phyloP scores from a whole-genome alignment of 53 echinoderm and acorn worm genomes.

The Apostichopus leukothele region DNA sequence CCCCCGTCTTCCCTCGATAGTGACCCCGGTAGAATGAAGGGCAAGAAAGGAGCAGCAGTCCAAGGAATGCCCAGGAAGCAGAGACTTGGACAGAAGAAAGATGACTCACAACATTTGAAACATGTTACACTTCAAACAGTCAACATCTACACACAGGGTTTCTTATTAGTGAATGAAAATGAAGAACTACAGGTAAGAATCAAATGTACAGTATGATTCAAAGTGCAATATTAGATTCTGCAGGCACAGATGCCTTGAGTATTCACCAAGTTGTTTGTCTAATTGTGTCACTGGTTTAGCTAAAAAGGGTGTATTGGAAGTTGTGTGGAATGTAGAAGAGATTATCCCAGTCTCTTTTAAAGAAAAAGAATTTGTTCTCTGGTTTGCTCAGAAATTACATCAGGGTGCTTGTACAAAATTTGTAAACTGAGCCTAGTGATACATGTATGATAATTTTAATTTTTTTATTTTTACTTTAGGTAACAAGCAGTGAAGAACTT shows the following conservation, averaged over 20 bases:
- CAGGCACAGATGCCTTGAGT: no score
- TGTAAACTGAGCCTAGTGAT: no score
- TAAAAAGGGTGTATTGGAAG: no score
- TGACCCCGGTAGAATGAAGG: constrained; percentile 39
- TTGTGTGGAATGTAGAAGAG: no score
- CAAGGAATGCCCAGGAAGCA: constrained; percentile 33
- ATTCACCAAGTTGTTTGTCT: no score
- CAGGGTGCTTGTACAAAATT: no score
- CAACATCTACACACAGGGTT: constrained; percentile 58
- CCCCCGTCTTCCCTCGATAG: constrained; percentile 33
- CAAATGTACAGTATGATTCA: no score
- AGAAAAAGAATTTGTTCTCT: no score
- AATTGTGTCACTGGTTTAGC: no score
- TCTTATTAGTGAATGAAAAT: constrained; percentile 83
- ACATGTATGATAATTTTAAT: neutral
- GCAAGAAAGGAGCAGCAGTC: constrained; percentile 44
- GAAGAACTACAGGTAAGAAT: constrained; percentile 80
- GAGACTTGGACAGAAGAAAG: neutral
- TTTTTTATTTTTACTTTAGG: constrained; percentile 34
- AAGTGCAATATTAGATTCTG: no score
- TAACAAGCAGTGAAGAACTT: constrained; percentile 64
- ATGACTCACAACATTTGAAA: neutral
- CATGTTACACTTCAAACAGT: neutral
- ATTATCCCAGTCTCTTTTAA: no score
- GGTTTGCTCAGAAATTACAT: no score